Percentiles rank a stretch among this genome's conserved stretches.
Evolutionary conservation across 2,888 invertebrate species (phyloP).

Genomic region (Acleris sparsana): DNA sequence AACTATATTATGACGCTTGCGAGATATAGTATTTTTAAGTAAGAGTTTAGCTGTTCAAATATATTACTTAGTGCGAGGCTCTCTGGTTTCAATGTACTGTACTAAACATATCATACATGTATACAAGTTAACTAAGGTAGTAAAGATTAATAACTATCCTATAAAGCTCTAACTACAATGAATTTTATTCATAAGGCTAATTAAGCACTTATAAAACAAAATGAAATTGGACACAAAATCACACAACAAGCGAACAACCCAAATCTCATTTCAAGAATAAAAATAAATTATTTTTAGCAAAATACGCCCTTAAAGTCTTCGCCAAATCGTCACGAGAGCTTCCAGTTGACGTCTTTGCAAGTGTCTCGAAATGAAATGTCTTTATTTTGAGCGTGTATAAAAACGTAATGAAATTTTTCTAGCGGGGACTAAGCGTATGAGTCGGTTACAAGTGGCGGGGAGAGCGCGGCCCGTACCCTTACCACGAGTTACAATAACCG

Average conservation of each 20-base stretch:
- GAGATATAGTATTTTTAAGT: too few species aligned
- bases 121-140: too few species aligned
- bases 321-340: constrained; percentile 17
- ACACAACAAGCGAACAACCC: constrained; percentile 8
- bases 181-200: neutral
- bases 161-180: too few species aligned
- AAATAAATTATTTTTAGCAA: constrained; percentile 20
- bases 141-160: too few species aligned
- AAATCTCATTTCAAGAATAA: constrained; percentile 7
- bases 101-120: too few species aligned
- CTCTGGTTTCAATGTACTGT: too few species aligned
- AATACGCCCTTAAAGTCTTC: constrained; percentile 14
- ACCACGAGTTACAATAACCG: too few species aligned
- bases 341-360: constrained; percentile 24
- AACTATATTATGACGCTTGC: too few species aligned
- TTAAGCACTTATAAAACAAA: neutral
- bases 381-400: constrained; percentile 23
- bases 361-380: constrained; percentile 16
- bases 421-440: constrained; percentile 4
- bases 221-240: constrained; percentile 9
- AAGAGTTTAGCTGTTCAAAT: too few species aligned
- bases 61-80: too few species aligned
- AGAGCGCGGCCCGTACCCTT: constrained; percentile 7
- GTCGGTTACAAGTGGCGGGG: constrained; percentile 23
- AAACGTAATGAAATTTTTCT: constrained; percentile 18